Conservation (phyloP, 2,797 vertebrate species). For the Sarcoramphus papa region DNA sequence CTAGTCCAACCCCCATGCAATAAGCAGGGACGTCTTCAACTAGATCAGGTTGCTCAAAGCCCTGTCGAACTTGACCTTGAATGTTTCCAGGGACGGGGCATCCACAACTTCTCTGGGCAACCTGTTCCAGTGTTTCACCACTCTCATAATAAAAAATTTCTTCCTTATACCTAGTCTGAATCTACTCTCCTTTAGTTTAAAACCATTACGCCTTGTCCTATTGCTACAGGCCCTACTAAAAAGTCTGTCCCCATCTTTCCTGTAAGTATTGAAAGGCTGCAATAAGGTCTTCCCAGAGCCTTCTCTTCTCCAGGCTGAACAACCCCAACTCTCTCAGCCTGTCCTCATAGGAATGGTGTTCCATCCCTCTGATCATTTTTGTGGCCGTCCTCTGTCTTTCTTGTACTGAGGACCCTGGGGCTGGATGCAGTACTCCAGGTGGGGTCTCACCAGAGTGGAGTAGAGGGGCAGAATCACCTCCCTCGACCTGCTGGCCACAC, state of each 20-base stretch:
- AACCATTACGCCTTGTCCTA: not conserved
- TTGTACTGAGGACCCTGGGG: not conserved
- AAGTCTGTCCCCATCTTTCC: not conserved
- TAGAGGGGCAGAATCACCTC: not conserved
- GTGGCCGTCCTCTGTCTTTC: not conserved
- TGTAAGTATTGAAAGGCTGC: not conserved
- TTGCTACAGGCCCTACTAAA: not conserved
- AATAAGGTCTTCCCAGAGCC: not conserved
- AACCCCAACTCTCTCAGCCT: not conserved
- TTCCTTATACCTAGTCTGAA: not conserved
- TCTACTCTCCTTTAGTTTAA: not conserved
- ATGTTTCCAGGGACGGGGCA: not conserved
- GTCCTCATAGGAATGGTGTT: not conserved
- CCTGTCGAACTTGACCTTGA: not conserved
- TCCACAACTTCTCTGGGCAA: accelerated
- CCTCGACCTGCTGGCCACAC: not conserved
- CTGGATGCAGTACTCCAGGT: not conserved
- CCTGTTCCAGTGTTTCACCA: not conserved
- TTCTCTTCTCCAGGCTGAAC: not conserved
- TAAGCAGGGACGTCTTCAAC: not conserved
- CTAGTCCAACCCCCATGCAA: not conserved
- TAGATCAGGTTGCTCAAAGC: not conserved
- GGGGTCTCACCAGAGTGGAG: not conserved
- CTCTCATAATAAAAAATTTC: accelerated
- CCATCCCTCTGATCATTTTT: not conserved